Conservation (phyloP, 92 coral and sea anemone species). For the Hydrozoanthus gracilis region DNA sequence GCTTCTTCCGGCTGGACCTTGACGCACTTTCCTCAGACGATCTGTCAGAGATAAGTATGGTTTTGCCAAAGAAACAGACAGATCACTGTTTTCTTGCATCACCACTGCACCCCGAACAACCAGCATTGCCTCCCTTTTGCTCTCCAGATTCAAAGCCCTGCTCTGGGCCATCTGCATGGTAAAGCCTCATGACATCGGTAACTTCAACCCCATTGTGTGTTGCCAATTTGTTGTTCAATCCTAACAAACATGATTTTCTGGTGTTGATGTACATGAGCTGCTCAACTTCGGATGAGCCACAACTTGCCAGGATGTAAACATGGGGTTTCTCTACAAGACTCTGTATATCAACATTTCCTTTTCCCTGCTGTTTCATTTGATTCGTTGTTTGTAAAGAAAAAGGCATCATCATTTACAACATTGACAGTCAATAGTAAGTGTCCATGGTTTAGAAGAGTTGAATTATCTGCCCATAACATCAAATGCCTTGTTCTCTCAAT, state of each 20-base stretch:
- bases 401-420: conserved; percentile 50
- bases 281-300: conserved; percentile 54
- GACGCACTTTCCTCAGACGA: conserved; percentile 29
- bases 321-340: conserved; percentile 51
- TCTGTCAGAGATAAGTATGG: conserved; percentile 52
- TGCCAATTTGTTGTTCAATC: neutral
- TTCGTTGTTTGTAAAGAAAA: conserved; percentile 51
- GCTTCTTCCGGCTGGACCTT: conserved; percentile 43
- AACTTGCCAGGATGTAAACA: conserved; percentile 57
- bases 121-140: conserved; percentile 63
- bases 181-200: conserved; percentile 63
- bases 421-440: conserved; percentile 47
- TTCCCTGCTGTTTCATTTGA: conserved; percentile 41
- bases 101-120: conserved; percentile 54
- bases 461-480: conserved; percentile 55
- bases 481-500: conserved; percentile 43
- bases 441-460: conserved; percentile 61
- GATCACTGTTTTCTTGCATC: conserved; percentile 53
- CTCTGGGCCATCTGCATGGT: conserved; percentile 66
- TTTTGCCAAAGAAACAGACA: conserved; percentile 51
- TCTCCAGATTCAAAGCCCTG: conserved; percentile 53
- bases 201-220: conserved; percentile 39
- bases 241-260: conserved; percentile 52
- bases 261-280: conserved; percentile 50
- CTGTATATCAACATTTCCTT: conserved; percentile 59